Evolutionary conservation across 2,888 invertebrate genomes (phyloP).

Genomic region (Dromius quadrimaculatus): DNA sequence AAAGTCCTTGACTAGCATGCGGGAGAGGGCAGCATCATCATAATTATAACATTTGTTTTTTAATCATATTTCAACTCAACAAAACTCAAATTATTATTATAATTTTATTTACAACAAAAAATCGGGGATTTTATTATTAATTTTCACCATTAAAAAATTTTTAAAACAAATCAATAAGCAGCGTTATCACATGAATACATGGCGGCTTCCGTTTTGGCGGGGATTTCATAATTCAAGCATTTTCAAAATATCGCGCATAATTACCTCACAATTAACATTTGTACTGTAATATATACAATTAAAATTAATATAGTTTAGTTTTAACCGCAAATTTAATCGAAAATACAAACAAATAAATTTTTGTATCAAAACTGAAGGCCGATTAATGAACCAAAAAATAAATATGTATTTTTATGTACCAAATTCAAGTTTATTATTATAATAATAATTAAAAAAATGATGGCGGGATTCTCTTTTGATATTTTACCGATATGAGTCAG

Average conservation of each 20-base stretch:
- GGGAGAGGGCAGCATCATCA: conserved; percentile 50
- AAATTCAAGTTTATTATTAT: too few relatives aligned
- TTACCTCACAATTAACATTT: too few relatives aligned
- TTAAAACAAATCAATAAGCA: conserved; percentile 33
- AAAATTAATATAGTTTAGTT: too few relatives aligned
- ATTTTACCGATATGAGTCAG: conserved; percentile 33
- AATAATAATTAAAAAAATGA: conserved; percentile 6
- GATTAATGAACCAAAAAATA: too few relatives aligned
- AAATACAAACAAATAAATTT: too few relatives aligned
- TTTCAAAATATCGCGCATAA: conserved; percentile 30
- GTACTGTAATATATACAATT: too few relatives aligned
- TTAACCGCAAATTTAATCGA: too few relatives aligned
- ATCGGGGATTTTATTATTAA: conserved; percentile 3
- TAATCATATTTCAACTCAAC: conserved; percentile 28
- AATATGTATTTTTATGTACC: too few relatives aligned
- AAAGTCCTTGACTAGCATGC: conserved; percentile 30
- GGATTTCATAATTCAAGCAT: conserved; percentile 7
- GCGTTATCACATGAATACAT: conserved; percentile 17
- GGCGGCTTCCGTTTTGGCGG: conserved; percentile 50
- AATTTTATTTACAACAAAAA: conserved; percentile 27
- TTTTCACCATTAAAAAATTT: background rate
- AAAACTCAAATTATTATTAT: conserved; percentile 17
- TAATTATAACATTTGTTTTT: conserved; percentile 43
- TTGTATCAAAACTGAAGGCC: too few relatives aligned
- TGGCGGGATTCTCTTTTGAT: conserved; percentile 31